A percentile compares a stretch with the other conserved stretches of the same genome.
phyloP scores from a whole-genome alignment of 2,888 invertebrate species.

The Lomographa bimaculata region DNA sequence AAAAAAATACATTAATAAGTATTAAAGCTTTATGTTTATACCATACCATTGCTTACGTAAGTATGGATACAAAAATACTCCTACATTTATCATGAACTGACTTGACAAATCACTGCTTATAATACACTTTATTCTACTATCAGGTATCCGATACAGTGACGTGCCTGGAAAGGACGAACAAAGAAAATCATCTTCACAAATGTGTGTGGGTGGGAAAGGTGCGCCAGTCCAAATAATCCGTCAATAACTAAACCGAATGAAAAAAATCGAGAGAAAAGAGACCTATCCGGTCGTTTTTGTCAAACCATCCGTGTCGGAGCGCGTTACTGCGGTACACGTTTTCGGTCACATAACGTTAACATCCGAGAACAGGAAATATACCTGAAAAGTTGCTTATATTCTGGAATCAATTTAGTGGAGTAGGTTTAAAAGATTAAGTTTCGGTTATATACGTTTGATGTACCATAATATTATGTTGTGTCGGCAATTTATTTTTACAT shows the following conservation, averaged over 20 bases:
- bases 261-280: slow-evolving; percentile 27
- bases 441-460: too few relatives aligned
- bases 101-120: too few relatives aligned
- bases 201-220: slow-evolving; percentile 23
- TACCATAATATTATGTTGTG: too few relatives aligned
- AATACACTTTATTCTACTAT: too few relatives aligned
- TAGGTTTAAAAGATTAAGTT: slow-evolving; percentile 26
- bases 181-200: slow-evolving; percentile 24
- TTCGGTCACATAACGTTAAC: slow-evolving; percentile 39
- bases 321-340: slow-evolving; percentile 34
- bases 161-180: slow-evolving; percentile 20
- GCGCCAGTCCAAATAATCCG: slow-evolving; percentile 33
- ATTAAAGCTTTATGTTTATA: too few relatives aligned
- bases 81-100: too few relatives aligned
- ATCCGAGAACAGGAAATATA: slow-evolving; percentile 29
- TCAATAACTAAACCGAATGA: slow-evolving; percentile 38
- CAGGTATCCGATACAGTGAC: slow-evolving; percentile 17
- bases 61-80: too few relatives aligned
- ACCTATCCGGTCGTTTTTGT: slow-evolving; percentile 38
- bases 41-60: too few relatives aligned
- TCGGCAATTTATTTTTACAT: too few relatives aligned
- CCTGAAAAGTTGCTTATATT: slow-evolving; percentile 33
- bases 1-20: too few relatives aligned
- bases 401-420: slow-evolving; percentile 40
- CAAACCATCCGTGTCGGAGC: slow-evolving; percentile 38